phyloP scores from a whole-genome alignment of 2,113 vertebrate species.

The Tenrec ecaudatus region DNA sequence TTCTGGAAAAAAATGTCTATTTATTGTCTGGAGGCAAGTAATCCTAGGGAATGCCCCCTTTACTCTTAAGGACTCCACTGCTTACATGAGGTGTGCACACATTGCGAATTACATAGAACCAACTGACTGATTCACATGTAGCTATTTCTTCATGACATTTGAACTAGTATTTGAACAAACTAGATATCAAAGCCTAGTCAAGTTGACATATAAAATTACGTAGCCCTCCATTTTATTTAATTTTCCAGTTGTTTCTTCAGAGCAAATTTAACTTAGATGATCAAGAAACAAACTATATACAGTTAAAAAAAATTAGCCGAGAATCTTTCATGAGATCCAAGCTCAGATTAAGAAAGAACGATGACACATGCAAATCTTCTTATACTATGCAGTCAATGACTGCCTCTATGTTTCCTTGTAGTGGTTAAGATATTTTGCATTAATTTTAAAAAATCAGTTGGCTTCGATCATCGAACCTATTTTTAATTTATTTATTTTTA shows the following conservation, averaged over 20 bases:
- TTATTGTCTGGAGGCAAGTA: neutral
- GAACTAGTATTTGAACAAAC: neutral
- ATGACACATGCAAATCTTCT: neutral
- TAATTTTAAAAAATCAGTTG: neutral
- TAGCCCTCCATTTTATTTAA: neutral
- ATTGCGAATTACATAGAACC: neutral
- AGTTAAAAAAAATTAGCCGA: neutral
- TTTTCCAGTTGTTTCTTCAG: conserved; percentile 23
- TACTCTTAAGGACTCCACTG: neutral
- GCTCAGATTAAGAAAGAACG: conserved; percentile 32
- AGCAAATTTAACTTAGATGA: neutral
- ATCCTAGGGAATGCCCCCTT: neutral
- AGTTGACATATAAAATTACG: neutral
- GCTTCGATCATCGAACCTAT: too few species aligned
- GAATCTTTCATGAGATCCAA: neutral
- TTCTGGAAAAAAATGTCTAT: neutral
- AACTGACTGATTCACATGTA: neutral
- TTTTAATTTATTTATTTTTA: neutral
- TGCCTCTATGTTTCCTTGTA: neutral
- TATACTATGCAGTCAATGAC: neutral
- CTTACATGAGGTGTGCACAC: neutral
- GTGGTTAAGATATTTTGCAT: neutral
- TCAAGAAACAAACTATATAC: neutral
- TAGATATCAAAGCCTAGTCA: neutral
- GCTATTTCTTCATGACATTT: neutral